Evolutionary conservation across 2,888 invertebrate species (phyloP), one percentile per base, ranked within the genome.

Genomic region (Pristionchus exspectatus): DNA sequence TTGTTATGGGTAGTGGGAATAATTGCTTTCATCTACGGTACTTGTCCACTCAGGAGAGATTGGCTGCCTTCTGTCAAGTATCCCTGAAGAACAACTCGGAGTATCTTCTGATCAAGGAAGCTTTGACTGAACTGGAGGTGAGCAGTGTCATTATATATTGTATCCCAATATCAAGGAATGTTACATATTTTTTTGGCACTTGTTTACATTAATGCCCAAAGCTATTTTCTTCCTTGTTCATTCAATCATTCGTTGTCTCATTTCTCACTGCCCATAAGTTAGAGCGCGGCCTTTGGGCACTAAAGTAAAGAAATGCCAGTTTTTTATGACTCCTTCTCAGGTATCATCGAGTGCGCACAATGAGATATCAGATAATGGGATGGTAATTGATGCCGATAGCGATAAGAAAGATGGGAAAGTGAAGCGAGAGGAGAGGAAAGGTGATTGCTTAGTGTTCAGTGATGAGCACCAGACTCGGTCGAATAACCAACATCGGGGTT

Each of bases 21-120:
- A 7, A 38, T 77, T 44, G 10, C 24, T 44, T 16, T 30, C 16
- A 21, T 33, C 24, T 74, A 30, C 44, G 24, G 33, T 10, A 44
- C 2, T 44, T 21, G 10, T 24, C 44, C 27, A 59, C 30, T 50
- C 59, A 85, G 56, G 84, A 85, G 63, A 27, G 56, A 0, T 21
- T 59, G 0, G 84, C 84, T 18, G 84, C 84, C 33, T 33, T 85
- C 33, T 85, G 84, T 30, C 56, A 56, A 12, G 84, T 85, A 24
- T 59, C 59, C 2, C 84, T 85, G 33, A 59, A 56, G 84, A 30
- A 85, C 33, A 18, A 59, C 33, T 30, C 84, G 59, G 59, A 85
- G 24, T 85, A 85, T 38, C 56, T 85, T 2, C 14, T n/a, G n/a
- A 38, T 85, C 84, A 56, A 59, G 63, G 59, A 30, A 59, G 63